Evolutionary conservation across 2,113 vertebrate species (phyloP), one percentile per base, ranked within the genome.

Genomic region (Saguinus imperator): DNA sequence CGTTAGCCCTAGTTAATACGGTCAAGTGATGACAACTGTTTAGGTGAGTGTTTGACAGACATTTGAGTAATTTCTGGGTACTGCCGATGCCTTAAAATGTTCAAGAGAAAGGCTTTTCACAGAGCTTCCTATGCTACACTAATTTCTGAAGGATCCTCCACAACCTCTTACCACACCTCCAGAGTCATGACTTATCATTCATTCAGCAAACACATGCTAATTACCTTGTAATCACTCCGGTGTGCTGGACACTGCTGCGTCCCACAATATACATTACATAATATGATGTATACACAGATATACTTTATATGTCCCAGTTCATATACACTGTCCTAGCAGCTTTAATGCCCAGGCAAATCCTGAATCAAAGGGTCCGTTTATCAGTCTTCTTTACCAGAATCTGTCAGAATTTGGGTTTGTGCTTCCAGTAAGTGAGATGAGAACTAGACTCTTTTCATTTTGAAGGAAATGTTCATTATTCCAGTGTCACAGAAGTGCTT

Each of bases 21-120:
- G 89, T 66, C 55, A 48, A 84, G 43, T 48, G 88, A 97, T 94
- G 77, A 82, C 81, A 76, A 6, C 85, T 90, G 72, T 89, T 90
- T 57, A 95, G 40, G 40, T 73, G 58, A 95, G 14, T 45, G 79
- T 77, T 75, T 87, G 85, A 79, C 11, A 85, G 94, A 73, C 4
- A 9, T 89, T 68, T 64, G 80, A 72, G 58, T 83, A n/a, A 83
- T 92, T 87, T 96, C 32, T 73, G 27, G 72, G 11, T 10, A 27
- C 29, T 89, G 43, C 79, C 21, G 87, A 29, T 81, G 89, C 55
- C 94, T 76, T n/a, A 87, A 92, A 83, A 94, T 55, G 21, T 73
- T 83, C 21, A 12, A 8, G 23, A 50, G 9, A 86, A 94, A 70
- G 40, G 18, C n/a, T 82, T 94, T 79, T 58, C 29, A 20, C 18